Percentiles rank a stretch among this genome's conserved stretches.
Conservation (phyloP, 2,888 invertebrate species). For the Tetragonula carbonaria region DNA sequence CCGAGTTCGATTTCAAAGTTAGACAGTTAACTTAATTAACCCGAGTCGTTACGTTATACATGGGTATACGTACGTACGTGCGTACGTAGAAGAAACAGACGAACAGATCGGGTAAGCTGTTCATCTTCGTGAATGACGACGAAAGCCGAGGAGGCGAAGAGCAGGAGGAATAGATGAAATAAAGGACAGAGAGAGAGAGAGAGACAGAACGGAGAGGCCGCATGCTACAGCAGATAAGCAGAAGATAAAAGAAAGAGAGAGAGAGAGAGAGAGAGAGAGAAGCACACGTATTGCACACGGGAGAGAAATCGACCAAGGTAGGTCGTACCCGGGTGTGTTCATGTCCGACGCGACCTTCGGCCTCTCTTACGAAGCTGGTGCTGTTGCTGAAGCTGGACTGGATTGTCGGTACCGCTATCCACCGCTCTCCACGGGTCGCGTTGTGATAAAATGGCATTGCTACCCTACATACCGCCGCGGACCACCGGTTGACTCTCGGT, state of each 20-base stretch:
- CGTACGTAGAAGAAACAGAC: conserved; percentile 50
- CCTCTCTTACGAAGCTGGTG: conserved; percentile 72
- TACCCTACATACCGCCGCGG: conserved; percentile 79
- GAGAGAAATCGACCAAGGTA: conserved; percentile 66
- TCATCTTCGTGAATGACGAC: not conserved
- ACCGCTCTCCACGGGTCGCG: conserved; percentile 36
- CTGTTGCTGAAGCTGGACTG: conserved; percentile 71
- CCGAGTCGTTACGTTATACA: conserved; percentile 21
- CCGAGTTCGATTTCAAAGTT: conserved; percentile 59
- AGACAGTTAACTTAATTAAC: conserved; percentile 72
- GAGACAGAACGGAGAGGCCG: no score
- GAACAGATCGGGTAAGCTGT: not conserved
- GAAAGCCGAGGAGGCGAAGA: not conserved
- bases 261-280: conserved; percentile 37
- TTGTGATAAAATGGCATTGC: conserved; percentile 78
- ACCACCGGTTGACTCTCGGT: no score
- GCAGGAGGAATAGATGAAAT: no score
- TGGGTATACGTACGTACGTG: not conserved
- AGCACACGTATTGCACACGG: conserved; percentile 55
- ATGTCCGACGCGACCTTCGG: conserved; percentile 80
- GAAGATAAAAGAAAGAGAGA: not conserved
- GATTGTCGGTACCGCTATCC: conserved; percentile 79
- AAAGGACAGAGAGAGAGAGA: not conserved
- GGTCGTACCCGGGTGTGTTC: conserved; percentile 80
- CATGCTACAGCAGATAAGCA: not conserved